These are phyloP conservation scores for Trachelus troglodyta DNA, from an alignment of 2,888 invertebrate genomes.

Conservation along the genomic window DNA sequence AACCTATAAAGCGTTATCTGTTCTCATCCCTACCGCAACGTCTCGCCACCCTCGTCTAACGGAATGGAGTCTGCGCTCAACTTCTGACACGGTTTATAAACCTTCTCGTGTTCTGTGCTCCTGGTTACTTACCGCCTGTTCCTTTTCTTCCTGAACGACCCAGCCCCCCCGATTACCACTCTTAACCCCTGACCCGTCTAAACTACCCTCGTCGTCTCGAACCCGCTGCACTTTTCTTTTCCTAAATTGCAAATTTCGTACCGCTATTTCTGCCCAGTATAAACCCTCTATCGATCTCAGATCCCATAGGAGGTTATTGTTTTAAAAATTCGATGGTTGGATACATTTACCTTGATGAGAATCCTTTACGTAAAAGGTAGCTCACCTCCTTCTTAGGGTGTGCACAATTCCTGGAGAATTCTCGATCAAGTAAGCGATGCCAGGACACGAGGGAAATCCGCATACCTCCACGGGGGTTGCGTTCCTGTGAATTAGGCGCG, in stretches of 20 bases:
- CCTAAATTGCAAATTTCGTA: neutral
- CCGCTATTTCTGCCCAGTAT: neutral
- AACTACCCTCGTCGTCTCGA: neutral
- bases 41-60: neutral
- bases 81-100: conserved; percentile 30
- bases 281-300: neutral
- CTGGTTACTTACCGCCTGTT: conserved; percentile 57
- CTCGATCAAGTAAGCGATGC: neutral
- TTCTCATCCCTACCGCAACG: neutral
- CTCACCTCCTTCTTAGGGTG: neutral
- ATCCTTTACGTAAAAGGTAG: neutral
- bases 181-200: neutral
- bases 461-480: conserved; percentile 44
- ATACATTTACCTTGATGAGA: neutral
- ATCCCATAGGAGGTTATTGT: neutral
- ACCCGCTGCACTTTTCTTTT: neutral
- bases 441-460: neutral
- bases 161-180: neutral
- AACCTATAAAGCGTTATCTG: neutral
- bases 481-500: conserved; percentile 58
- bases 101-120: conserved; percentile 46
- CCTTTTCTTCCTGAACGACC: conserved; percentile 44
- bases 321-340: neutral
- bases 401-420: neutral
- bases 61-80: conserved; percentile 48